Evolutionary conservation across 2,113 vertebrate genomes (phyloP), one percentile per base, ranked within the genome.

Genomic region (Dromaius novaehollandiae): DNA sequence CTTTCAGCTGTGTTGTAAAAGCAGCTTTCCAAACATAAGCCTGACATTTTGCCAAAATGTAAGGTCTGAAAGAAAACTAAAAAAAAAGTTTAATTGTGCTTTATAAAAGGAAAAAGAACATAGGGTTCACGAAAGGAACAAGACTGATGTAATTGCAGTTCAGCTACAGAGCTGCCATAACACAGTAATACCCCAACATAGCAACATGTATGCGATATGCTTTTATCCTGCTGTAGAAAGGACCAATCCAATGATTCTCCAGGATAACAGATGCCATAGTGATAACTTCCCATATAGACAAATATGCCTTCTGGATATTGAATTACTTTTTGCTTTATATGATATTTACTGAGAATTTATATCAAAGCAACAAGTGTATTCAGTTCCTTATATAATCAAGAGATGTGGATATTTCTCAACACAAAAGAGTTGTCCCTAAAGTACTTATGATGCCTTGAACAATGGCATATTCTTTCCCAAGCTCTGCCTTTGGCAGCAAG

Each of bases 181-280:
- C 30, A 40, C 7, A 51, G 26, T 24, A 26, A 25, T 26, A 40
- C 4, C n/a, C 42, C 60, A 88, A 56, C 55, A 32, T 26, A 61
- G 36, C 53, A 74, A n/a, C 12, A 26, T 0, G 0, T 18, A 7
- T 15, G 13, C 53, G 50, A 14, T 18, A 30, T 12, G 46, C 40
- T 53, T 36, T 60, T 18, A 3, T 69, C 53, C 82, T 79, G 38
- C 42, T 73, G 5, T 71, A 83, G 44, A 74, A 28, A 38, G 51
- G 51, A 56, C 15, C 38, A 73, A 48, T 21, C 11, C 12, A 20
- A 30, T 2, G n/a, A 46, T 3, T 86, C 63, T 26, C 46, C 58
- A 77, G 46, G 12, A 5, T 15, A 80, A 50, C 53, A 61, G 73
- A 42, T 5, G 18, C 18, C 46, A 3, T 4, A 8, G 55, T 56